Conservation (phyloP, 2,113 vertebrate genomes). For the Nannospalax galili region DNA sequence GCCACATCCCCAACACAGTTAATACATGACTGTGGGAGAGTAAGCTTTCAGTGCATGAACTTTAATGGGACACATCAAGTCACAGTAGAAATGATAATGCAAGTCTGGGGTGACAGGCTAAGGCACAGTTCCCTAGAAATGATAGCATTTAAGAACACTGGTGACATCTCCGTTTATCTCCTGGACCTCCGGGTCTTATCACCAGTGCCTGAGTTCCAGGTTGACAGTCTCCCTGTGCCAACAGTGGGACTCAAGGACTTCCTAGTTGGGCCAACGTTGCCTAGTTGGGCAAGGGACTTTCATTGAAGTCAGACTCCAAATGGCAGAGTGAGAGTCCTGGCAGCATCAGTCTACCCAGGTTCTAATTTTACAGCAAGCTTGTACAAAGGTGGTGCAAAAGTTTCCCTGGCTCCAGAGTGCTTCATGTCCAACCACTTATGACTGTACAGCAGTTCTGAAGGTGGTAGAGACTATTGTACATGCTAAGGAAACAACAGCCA, state of each 20-base stretch:
- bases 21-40: background rate
- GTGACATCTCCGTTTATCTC: background rate
- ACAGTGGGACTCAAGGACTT: background rate
- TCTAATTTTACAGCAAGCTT: background rate
- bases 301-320: background rate
- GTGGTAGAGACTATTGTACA: background rate
- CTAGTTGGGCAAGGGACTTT: fast-evolving
- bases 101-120: background rate
- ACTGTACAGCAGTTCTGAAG: background rate
- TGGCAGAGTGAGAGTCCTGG: background rate
- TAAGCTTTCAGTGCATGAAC: background rate
- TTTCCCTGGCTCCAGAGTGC: background rate
- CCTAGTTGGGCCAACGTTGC: background rate
- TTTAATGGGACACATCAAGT: background rate
- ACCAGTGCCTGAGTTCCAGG: background rate
- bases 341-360: background rate
- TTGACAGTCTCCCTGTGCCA: background rate
- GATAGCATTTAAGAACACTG: fast-evolving
- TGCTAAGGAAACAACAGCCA: background rate
- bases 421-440: background rate
- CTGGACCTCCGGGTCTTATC: background rate
- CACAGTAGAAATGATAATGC: background rate
- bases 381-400: background rate
- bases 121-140: background rate
- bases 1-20: too few relatives aligned